Conservation (phyloP, 2,888 invertebrate species). For the Dasypolia templi region DNA sequence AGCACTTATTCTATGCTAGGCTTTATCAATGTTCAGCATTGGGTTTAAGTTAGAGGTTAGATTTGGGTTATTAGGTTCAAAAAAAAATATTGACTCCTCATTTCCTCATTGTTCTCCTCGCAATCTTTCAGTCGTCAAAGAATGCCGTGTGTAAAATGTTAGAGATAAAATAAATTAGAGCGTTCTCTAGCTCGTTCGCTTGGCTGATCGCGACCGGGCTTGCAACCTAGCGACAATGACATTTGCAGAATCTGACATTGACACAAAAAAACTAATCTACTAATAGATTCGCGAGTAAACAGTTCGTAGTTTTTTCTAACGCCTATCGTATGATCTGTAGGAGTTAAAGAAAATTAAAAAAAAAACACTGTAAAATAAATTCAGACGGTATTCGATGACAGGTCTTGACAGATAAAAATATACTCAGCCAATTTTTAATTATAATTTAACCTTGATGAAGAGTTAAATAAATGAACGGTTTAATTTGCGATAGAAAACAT, state of each 20-base stretch:
- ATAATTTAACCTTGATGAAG: conserved; percentile 28
- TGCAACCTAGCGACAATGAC: conserved; percentile 55
- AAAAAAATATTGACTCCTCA: background rate
- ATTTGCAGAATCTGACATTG: conserved; percentile 56
- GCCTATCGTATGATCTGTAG: background rate
- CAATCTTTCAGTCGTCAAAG: background rate
- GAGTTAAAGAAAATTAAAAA: conserved; percentile 9
- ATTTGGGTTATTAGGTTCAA: background rate
- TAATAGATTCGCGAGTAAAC: conserved; percentile 55
- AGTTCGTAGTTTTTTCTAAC: conserved; percentile 16
- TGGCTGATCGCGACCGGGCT: background rate
- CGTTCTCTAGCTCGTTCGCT: background rate
- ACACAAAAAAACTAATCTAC: conserved; percentile 50
- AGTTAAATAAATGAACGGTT: conserved; percentile 14
- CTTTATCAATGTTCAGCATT: no score
- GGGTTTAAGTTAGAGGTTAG: no score
- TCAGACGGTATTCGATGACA: conserved; percentile 19
- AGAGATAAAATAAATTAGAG: background rate
- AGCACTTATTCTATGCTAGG: no score
- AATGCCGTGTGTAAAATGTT: background rate
- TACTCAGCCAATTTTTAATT: conserved; percentile 14
- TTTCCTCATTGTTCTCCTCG: background rate
- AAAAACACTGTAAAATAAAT: background rate
- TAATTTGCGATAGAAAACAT: background rate
- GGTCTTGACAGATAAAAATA: conserved; percentile 31